Evolutionary conservation across 23 tunicate species (phyloP).

Genomic region (Trididemnum nubilum): DNA sequence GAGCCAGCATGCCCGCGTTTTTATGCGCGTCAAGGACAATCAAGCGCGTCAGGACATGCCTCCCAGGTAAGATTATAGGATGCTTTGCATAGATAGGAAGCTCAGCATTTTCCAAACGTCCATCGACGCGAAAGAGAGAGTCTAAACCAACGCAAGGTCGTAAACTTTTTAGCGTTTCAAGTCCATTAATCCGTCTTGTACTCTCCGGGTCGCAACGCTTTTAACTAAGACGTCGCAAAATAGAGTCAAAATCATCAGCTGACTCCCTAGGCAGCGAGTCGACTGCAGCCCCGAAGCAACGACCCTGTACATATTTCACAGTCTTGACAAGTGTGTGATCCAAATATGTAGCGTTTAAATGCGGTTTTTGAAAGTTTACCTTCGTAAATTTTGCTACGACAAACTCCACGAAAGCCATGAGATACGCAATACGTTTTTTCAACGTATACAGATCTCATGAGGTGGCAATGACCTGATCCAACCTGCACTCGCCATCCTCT

Average conservation of each 20-base stretch:
- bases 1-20: neutral
- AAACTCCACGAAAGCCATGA: neutral
- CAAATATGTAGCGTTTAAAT: neutral
- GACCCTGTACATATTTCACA: neutral
- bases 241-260: neutral
- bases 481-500: neutral
- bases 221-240: neutral
- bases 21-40: neutral
- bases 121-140: too few relatives aligned
- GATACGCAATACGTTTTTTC: neutral
- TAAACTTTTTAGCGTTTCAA: neutral
- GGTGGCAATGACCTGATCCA: neutral
- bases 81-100: neutral
- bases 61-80: neutral
- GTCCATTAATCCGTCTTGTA: neutral
- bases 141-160: neutral
- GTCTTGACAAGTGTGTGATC: neutral
- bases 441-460: neutral
- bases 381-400: neutral
- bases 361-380: neutral
- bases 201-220: neutral
- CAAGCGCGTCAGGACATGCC: neutral
- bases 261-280: neutral
- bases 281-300: slow-evolving; percentile 10
- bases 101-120: slow-evolving; percentile 4